These are phyloP conservation scores for Drosophila bunnanda DNA, from an alignment of 2,888 invertebrate species.

Conservation along the genomic window DNA sequence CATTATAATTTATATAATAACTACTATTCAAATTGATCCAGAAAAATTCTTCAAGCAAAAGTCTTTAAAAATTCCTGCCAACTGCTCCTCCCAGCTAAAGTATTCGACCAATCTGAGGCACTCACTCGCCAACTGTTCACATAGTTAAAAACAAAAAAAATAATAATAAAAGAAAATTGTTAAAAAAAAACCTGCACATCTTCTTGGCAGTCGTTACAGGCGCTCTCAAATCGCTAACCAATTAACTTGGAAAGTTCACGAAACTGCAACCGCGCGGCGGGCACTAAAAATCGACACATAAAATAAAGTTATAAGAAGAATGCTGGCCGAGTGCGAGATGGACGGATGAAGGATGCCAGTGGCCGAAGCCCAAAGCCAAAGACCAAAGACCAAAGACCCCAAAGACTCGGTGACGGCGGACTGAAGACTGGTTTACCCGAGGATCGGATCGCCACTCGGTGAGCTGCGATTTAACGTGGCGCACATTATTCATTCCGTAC, in stretches of 20 bases:
- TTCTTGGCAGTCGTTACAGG: slow-evolving; percentile 53
- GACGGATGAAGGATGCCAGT: slow-evolving; percentile 51
- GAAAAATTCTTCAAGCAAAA: not conserved
- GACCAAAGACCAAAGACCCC: slow-evolving; percentile 7
- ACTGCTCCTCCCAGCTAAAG: not conserved
- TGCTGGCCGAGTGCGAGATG: slow-evolving; percentile 57
- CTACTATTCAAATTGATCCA: too few relatives aligned
- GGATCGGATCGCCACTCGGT: slow-evolving; percentile 23
- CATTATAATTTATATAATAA: too few relatives aligned
- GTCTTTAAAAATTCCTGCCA: slow-evolving; percentile 12
- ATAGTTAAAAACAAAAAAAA: slow-evolving; percentile 26
- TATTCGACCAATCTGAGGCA: slow-evolving; percentile 42
- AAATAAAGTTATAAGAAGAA: slow-evolving; percentile 76
- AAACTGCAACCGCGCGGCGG: slow-evolving; percentile 71
- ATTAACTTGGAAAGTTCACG: slow-evolving; percentile 75
- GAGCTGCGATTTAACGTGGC: slow-evolving; percentile 77
- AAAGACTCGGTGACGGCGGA: slow-evolving; percentile 5
- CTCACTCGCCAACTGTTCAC: slow-evolving; percentile 38
- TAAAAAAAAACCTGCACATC: slow-evolving; percentile 21
- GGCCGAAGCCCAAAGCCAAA: slow-evolving; percentile 1
- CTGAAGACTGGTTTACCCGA: slow-evolving; percentile 31
- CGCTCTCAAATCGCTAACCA: slow-evolving; percentile 70
- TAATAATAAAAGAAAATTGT: slow-evolving; percentile 1
- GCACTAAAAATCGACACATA: slow-evolving; percentile 77
- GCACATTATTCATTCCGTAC: slow-evolving; percentile 78